These are phyloP conservation scores for Tympanuchus pallidicinctus DNA, from an alignment of 2,113 vertebrate genomes.

Conservation along the genomic window DNA sequence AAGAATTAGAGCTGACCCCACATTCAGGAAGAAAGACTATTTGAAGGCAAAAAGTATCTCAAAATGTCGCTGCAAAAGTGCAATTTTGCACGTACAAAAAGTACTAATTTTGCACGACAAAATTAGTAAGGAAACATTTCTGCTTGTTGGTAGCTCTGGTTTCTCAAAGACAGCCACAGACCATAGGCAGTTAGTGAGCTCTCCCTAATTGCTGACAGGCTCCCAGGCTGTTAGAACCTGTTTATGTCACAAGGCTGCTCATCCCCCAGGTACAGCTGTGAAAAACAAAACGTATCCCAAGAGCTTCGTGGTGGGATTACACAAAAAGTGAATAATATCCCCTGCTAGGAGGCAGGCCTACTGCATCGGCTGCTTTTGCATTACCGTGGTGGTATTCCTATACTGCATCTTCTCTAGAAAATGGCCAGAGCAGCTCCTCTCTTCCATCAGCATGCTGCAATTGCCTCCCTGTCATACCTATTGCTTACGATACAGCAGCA, in stretches of 20 bases:
- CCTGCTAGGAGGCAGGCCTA: background rate
- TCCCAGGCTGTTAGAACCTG: constrained; percentile 25
- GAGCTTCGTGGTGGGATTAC: constrained; percentile 23
- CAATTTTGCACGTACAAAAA: no score
- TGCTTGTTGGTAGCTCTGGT: background rate
- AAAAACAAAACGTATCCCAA: constrained; percentile 64
- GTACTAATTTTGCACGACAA: background rate
- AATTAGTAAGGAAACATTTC: background rate
- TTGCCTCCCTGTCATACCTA: background rate
- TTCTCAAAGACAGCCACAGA: background rate
- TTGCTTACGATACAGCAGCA: background rate
- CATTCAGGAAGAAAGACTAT: background rate
- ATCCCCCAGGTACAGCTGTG: constrained; percentile 60
- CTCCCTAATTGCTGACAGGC: constrained; percentile 29
- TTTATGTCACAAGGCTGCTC: constrained; percentile 60
- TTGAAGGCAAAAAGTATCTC: background rate
- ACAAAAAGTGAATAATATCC: constrained; percentile 22
- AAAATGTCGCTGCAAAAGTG: background rate
- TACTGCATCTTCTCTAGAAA: constrained; percentile 1
- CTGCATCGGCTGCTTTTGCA: background rate
- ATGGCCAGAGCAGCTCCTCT: constrained; percentile 1
- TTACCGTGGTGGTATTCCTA: background rate
- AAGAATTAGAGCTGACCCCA: background rate
- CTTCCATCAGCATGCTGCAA: background rate
- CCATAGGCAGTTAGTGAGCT: background rate